Base-by-base conservation (phyloP, 2,888 invertebrate genomes). In the Marronus borbonicus region DNA sequence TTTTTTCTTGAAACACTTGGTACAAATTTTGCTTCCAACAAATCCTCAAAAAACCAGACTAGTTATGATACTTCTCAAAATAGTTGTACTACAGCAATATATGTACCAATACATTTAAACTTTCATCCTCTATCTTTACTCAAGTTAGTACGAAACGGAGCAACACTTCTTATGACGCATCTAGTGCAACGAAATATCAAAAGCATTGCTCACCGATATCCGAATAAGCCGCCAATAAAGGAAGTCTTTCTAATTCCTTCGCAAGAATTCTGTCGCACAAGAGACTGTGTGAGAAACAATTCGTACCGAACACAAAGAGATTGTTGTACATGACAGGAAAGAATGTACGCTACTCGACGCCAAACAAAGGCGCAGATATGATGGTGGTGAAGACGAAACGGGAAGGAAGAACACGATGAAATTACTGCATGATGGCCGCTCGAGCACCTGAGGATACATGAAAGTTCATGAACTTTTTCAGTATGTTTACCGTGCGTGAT, bases 381-480 rank as follows among this genome's bases (percentile, higher is more conserved):
- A 5, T 8, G 20, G 8, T 8, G 7, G 50, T 50, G 50, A 68
- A 5, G 68, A 39, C 24, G 68, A 28, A 68, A 50, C 8, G 24
- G 68, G 68, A 50, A 28, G 68, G 50, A 68, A 68, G 39, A 68
- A 28, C 50, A 50, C 68, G 68, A 20, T 50, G 68, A 50, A 28
- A 68, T 68, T 68, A 50, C 68, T 50, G 50, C 24, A 50, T 50
- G 50, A 39, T 50, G 20, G 68, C 24, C 50, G 49, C 20, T 55
- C 55, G n/a, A 28, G 68, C 68, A 68, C 68, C 49, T 68, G 68
- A 68, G 68, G 50, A 68, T 50, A 68, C 68, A 50, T 68, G 68
- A 68, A 68, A 68, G 68, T 68, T 68, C 68, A 68, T 68, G 68
- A 68, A 68, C 68, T 68, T 68, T 68, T 50, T 68, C 68, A 50